phyloP scores from a whole-genome alignment of 2,113 vertebrate genomes.

The Sarotherodon lohbergeri region DNA sequence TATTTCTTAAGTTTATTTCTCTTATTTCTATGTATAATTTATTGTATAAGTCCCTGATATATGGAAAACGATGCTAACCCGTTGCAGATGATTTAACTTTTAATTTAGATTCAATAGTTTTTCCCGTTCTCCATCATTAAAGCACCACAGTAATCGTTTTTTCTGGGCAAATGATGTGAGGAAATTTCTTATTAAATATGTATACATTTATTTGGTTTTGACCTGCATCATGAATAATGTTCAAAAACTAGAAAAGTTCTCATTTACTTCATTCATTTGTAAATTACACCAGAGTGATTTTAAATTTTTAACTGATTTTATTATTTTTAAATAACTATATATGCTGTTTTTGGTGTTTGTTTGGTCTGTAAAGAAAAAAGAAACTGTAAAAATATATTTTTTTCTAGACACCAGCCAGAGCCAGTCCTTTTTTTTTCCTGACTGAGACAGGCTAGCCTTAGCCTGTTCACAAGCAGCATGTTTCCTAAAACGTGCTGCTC shows the following conservation, averaged over 20 bases:
- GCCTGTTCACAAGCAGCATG: neutral
- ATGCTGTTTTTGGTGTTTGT: neutral
- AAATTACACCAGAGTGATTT: neutral
- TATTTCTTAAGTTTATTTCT: neutral
- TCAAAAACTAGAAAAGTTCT: neutral
- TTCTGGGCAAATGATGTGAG: neutral
- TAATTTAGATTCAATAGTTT: neutral
- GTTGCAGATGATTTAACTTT: neutral
- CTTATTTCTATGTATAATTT: neutral
- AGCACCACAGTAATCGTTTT: neutral
- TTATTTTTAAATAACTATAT: neutral
- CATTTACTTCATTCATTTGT: neutral
- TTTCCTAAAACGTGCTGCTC: neutral
- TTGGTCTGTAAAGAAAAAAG: neutral
- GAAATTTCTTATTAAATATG: neutral
- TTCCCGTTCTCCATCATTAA: rapidly evolving
- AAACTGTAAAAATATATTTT: rapidly evolving
- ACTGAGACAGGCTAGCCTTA: neutral
- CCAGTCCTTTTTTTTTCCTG: neutral
- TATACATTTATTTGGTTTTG: neutral
- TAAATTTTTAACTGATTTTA: neutral
- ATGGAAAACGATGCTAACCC: neutral
- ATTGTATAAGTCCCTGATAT: neutral
- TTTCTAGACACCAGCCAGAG: rapidly evolving
- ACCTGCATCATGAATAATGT: neutral